phyloP scores from a whole-genome alignment of 2,888 invertebrate species.

The Himalopsyche japonica region DNA sequence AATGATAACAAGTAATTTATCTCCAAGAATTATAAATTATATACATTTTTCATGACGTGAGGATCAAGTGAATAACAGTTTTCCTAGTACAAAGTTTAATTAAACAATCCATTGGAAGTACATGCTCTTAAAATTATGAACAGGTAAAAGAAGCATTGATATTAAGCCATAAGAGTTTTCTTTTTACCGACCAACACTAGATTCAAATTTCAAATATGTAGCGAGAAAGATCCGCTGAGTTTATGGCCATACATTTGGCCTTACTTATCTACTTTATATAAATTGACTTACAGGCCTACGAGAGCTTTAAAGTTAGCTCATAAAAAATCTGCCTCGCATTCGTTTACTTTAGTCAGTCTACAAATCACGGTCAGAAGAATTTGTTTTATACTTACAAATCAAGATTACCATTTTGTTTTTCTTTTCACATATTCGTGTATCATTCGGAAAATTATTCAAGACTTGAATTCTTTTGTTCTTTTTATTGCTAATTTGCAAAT shows the following conservation, averaged over 20 bases:
- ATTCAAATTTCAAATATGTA: neutral
- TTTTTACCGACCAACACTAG: neutral
- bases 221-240: neutral
- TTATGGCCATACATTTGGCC: conserved; percentile 27
- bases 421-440: neutral
- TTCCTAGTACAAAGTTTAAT: too few relatives aligned
- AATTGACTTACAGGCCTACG: conserved; percentile 26
- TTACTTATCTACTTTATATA: conserved; percentile 33
- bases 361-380: conserved; percentile 30
- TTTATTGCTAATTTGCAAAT: too few relatives aligned
- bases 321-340: conserved; percentile 24
- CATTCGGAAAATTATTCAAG: neutral
- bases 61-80: too few relatives aligned
- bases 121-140: too few relatives aligned
- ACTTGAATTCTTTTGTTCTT: neutral
- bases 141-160: too few relatives aligned
- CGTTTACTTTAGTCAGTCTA: conserved; percentile 12
- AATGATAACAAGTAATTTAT: too few relatives aligned
- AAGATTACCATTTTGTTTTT: neutral
- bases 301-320: conserved; percentile 27
- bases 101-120: too few relatives aligned
- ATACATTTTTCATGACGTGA: too few relatives aligned
- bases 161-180: neutral
- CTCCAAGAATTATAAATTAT: too few relatives aligned
- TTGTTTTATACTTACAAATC: neutral